A percentile compares a stretch with the other conserved stretches of the same genome.
Conservation (phyloP, 2,888 invertebrate genomes). For the Apodemia duryi region DNA sequence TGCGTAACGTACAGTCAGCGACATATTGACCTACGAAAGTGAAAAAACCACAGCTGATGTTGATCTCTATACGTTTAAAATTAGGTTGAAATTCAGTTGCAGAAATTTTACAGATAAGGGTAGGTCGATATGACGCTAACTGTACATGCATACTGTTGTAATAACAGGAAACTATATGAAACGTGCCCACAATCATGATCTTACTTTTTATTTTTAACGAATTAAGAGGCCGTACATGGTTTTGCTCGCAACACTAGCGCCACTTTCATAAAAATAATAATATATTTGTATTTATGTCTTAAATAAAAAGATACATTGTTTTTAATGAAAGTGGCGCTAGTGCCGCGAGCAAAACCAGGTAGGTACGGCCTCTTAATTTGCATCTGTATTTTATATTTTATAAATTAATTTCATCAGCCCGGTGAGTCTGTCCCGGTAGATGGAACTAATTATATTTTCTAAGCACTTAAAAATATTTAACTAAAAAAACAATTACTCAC, state of each 20-base stretch:
- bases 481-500: constrained; percentile 11
- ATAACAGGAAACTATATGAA: constrained; percentile 27
- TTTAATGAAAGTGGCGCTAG: constrained; percentile 15
- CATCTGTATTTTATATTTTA: constrained; percentile 4
- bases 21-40: constrained; percentile 23
- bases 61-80: constrained; percentile 18
- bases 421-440: constrained; percentile 10
- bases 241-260: constrained; percentile 12
- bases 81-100: constrained; percentile 18
- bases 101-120: constrained; percentile 22
- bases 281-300: not conserved
- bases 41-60: constrained; percentile 23
- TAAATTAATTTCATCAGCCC: too few species aligned
- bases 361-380: constrained; percentile 13
- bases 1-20: constrained; percentile 24
- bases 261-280: constrained; percentile 12
- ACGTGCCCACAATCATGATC: constrained; percentile 26
- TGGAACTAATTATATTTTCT: constrained; percentile 14
- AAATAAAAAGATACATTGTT: constrained; percentile 2
- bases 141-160: constrained; percentile 26
- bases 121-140: constrained; percentile 19
- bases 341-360: constrained; percentile 9
- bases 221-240: too few species aligned
- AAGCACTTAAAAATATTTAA: constrained; percentile 8
- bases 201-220: constrained; percentile 10